Percentiles rank a stretch among this genome's conserved stretches.
Evolutionary conservation across 2,113 vertebrate species (phyloP).

Genomic region (Uropsilus gracilis): DNA sequence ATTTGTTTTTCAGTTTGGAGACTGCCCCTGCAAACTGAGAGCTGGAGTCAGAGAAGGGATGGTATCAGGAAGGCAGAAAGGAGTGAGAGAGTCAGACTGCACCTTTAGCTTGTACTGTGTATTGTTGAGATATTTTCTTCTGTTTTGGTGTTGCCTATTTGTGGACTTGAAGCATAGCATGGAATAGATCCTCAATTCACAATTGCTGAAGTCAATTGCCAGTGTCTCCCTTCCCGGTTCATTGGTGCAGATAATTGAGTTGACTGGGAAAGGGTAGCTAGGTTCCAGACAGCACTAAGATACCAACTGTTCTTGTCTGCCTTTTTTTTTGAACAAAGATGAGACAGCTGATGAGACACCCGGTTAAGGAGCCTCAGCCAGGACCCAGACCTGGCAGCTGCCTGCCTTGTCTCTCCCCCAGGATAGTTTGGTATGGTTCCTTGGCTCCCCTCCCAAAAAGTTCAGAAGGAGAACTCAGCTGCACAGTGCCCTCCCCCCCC

Average conservation of each 20-base stretch:
- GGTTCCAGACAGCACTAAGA: constrained; percentile 36
- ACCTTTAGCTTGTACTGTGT: not conserved
- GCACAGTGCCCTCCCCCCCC: accelerated
- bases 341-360: constrained; percentile 53
- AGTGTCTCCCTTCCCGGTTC: constrained; percentile 51
- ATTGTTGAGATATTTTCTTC: not conserved
- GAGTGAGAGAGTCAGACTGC: not conserved
- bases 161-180: not conserved
- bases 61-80: not conserved
- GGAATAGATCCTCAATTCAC: not conserved
- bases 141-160: not conserved
- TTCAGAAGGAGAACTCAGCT: not conserved
- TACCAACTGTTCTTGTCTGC: constrained; percentile 61
- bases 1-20: not conserved
- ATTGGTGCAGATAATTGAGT: constrained; percentile 64
- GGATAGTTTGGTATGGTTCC: not conserved
- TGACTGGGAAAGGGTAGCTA: constrained; percentile 15
- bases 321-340: constrained; percentile 21
- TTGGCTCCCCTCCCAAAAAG: not conserved
- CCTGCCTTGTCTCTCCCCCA: not conserved
- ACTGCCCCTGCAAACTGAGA: not conserved
- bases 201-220: not conserved
- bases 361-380: not conserved
- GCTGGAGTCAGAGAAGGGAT: not conserved
- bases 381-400: not conserved